Evolutionary conservation across 1,140 invertebrate genomes (phyloP).

Genomic region (Aphaenogaster ashmeadi): DNA sequence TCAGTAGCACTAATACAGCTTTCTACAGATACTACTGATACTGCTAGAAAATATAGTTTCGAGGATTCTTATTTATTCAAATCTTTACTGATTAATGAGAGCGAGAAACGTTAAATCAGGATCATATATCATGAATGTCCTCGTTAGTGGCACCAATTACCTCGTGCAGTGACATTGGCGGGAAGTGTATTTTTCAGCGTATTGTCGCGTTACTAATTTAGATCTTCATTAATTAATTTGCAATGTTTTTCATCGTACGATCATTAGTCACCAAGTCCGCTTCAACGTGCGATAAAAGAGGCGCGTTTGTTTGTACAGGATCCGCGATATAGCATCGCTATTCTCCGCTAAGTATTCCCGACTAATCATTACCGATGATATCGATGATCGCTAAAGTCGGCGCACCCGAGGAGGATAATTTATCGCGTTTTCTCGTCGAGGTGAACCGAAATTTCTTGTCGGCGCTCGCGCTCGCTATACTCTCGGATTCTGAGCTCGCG

Average conservation of each 20-base stretch:
- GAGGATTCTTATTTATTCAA: neutral
- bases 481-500: slow-evolving; percentile 19
- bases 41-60: neutral
- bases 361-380: slow-evolving; percentile 53
- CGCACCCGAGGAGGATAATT: slow-evolving; percentile 30
- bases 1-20: neutral
- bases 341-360: slow-evolving; percentile 15
- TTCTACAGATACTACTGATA: neutral
- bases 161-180: neutral
- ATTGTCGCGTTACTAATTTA: neutral
- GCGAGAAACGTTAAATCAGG: neutral
- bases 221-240: neutral
- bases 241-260: neutral
- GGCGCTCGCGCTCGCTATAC: slow-evolving; percentile 39
- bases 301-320: slow-evolving; percentile 6
- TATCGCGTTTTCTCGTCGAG: slow-evolving; percentile 30
- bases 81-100: slow-evolving; percentile 12
- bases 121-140: neutral
- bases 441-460: slow-evolving; percentile 64
- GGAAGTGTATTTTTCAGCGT: slow-evolving; percentile 1
- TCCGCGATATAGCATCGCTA: slow-evolving; percentile 40
- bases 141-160: neutral
- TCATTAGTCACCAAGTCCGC: neutral
- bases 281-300: neutral
- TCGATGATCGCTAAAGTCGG: slow-evolving; percentile 43